Evolutionary conservation across 2,888 invertebrate genomes (phyloP), one percentile per base, ranked within the genome.

Genomic region (Cremastobaeus sp.): DNA sequence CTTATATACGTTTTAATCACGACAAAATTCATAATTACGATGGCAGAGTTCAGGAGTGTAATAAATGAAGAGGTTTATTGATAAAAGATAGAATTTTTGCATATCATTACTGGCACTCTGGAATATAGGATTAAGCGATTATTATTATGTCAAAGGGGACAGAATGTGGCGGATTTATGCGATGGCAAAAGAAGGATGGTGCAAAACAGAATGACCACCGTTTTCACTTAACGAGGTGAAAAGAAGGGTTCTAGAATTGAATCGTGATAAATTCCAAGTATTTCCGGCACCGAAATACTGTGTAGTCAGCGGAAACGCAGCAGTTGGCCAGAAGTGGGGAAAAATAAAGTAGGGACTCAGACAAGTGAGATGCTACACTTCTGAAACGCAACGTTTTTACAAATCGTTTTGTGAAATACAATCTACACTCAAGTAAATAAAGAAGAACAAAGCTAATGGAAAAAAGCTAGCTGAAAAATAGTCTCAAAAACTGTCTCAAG

Each of bases 321-420:
- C 64, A 66, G 68, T 64, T 41, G 64, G 68, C 55, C 52, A 50
- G 34, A 60, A 54, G 37, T 50, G 30, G 37, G 57, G 52, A 72
- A 55, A 69, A 65, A 59, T 45, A 48, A 52, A 68, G 57, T 18
- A 68, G 28, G 28, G 43, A 43, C 47, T 60, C 45, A 20, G 54
- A 47, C 60, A 54, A 69, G 54, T 69, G 60, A 69, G 60, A 69
- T 54, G 32, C 47, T 47, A 60, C 50, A 45, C 52, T 59, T 50
- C 35, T 52, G 37, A 21, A 50, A 35, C 18, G 52, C 25, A 65
- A 55, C 28, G 43, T 30, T 25, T 25, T 8, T 25, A 25, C 50
- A 62, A 68, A 64, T 54, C 68, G 55, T 62, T 35, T 68, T 71
- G 77, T 57, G 57, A 64, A 77, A 77, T 77, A 74, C 74, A 74